Conservation (phyloP, 2,113 vertebrate species). For the Oryzias javanicus region DNA sequence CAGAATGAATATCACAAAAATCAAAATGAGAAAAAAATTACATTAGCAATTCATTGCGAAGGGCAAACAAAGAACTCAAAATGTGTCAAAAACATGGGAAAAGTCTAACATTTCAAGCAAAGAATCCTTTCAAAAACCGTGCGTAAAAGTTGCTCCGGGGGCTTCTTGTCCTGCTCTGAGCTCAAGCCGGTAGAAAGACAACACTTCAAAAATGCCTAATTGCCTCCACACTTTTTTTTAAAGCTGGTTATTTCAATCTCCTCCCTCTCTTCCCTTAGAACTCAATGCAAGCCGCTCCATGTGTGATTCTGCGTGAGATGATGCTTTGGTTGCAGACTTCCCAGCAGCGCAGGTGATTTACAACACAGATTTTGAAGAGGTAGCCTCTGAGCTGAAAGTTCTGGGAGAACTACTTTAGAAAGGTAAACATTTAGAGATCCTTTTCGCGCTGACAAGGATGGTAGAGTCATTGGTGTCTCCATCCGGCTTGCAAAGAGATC, state of each 20-base stretch:
- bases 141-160: conserved; percentile 14
- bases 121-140: neutral
- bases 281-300: conserved; percentile 13
- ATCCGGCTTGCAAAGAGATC: conserved; percentile 29
- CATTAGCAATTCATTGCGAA: neutral
- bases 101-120: conserved; percentile 27
- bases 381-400: conserved; percentile 20
- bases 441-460: conserved; percentile 36
- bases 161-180: conserved; percentile 38
- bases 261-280: conserved; percentile 67
- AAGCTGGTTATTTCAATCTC: conserved; percentile 71
- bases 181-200: conserved; percentile 49
- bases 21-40: neutral
- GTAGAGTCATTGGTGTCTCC: conserved; percentile 22
- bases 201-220: conserved; percentile 70
- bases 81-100: neutral
- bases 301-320: conserved; percentile 8
- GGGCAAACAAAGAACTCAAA: neutral
- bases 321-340: conserved; percentile 40
- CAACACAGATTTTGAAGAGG: conserved; percentile 19
- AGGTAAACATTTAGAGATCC: conserved; percentile 47
- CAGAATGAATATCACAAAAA: neutral
- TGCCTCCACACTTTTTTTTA: conserved; percentile 69
- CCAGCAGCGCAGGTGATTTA: conserved; percentile 53
- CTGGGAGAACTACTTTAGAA: conserved; percentile 27